Base-by-base conservation (phyloP, 2,797 vertebrate genomes). In the Euthynnus affinis region DNA sequence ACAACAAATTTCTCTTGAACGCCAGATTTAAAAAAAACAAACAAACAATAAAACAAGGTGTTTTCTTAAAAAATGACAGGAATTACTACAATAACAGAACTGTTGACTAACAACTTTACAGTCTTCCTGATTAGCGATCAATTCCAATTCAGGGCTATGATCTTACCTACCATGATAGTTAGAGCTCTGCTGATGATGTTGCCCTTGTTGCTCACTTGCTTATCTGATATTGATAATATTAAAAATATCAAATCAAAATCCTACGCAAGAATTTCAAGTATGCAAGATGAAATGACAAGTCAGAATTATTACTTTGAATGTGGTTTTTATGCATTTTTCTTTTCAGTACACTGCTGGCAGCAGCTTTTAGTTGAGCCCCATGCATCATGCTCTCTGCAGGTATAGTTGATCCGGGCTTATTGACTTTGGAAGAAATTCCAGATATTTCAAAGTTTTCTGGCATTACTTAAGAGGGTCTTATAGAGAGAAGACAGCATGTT, bases 381-480 rank as follows among this genome's bases (percentile, higher is more conserved):
- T 23, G 18, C 71, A 75, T 88, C 68, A 60, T 7, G 42, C 48
- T 86, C 71, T 81, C 72, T 74, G 84, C 80, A 90, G 89, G 85
- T 89, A 83, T 55, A 81, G 84, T 69, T 80, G 66, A 88, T 84
- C 77, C 82, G 63, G 67, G 74, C 78, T 88, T 82, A 87, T 71
- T 88, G 84, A 87, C 81, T 83, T 83, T 90, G 87, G 88, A 80
- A 74, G n/a, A 74, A 53, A 60, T 48, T 81, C 48, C 37, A 82
- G 74, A 92, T 88, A 84, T 83, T 87, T 87, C 68, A 79, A 32
- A 70, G 76, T 76, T 76, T 87, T 88, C 73, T 88, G 84, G 87
- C 77, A 70, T 73, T 57, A 64, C 59, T 87, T 91, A 69, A 89
- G 73, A 88, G 62, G 61, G 59, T 78, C 73, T 80, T 62, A 49